Evolutionary conservation across 2,888 invertebrate genomes (phyloP).

Genomic region (Craniophora ligustri): DNA sequence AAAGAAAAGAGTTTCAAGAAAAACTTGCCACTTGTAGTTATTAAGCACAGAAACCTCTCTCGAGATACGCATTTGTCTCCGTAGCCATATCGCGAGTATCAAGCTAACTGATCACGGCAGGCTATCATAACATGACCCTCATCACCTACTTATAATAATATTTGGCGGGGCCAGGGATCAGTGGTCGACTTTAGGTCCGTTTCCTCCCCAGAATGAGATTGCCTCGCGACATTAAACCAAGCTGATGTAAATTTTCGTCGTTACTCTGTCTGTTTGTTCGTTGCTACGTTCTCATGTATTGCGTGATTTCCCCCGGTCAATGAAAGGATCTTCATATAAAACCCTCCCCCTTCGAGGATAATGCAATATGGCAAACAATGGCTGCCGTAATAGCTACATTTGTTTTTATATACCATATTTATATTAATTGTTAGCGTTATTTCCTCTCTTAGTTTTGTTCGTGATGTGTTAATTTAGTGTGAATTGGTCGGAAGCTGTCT

Average conservation of each 20-base stretch:
- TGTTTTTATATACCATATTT: constrained; percentile 59
- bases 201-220: constrained; percentile 85
- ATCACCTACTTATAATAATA: constrained; percentile 49
- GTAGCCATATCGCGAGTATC: constrained; percentile 78
- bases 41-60: constrained; percentile 64
- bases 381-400: constrained; percentile 54
- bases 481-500: constrained; percentile 31
- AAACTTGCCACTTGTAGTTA: constrained; percentile 62
- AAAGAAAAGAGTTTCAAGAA: constrained; percentile 60
- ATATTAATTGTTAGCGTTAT: constrained; percentile 54
- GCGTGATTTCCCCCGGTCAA: constrained; percentile 75
- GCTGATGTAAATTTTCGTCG: constrained; percentile 86
- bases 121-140: constrained; percentile 67
- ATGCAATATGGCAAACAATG: constrained; percentile 58
- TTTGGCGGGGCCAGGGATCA: constrained; percentile 62
- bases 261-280: constrained; percentile 79
- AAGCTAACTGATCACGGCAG: constrained; percentile 75
- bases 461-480: constrained; percentile 42
- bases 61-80: constrained; percentile 82
- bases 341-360: constrained; percentile 55
- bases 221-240: constrained; percentile 85
- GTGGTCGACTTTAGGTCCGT: constrained; percentile 71
- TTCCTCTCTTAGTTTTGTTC: constrained; percentile 35
- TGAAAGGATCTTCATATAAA: constrained; percentile 63
- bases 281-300: constrained; percentile 61